A percentile compares a stretch with the other conserved stretches of the same genome.
phyloP scores from a whole-genome alignment of 2,888 invertebrate genomes.

The Zaprionus obscuricornis region DNA sequence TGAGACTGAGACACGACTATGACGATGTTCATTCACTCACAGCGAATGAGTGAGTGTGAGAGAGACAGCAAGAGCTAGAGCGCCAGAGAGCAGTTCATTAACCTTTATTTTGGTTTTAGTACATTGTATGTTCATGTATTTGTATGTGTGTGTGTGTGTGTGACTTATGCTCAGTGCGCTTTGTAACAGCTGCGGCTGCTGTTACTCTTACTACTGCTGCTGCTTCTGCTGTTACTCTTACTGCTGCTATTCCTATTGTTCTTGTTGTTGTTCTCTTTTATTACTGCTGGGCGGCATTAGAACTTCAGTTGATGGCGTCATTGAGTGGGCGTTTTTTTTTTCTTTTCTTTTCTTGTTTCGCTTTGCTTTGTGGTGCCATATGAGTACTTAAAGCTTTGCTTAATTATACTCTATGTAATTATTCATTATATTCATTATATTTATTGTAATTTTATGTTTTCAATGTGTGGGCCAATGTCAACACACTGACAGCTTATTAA shows the following conservation, averaged over 20 bases:
- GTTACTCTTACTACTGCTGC: background rate
- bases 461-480: conserved; percentile 46
- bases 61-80: too few relatives aligned
- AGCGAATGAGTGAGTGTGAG: too few relatives aligned
- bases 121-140: background rate
- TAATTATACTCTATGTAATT: conserved; percentile 58
- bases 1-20: conserved; percentile 41
- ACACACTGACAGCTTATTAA: too few relatives aligned
- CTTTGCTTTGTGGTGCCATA: conserved; percentile 56
- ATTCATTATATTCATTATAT: conserved; percentile 45
- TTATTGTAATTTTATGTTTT: conserved; percentile 24
- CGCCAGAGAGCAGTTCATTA: conserved; percentile 54
- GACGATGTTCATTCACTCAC: conserved; percentile 16
- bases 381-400: conserved; percentile 36
- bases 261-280: conserved; percentile 9
- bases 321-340: conserved; percentile 58
- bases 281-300: conserved; percentile 15
- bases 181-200: conserved; percentile 10
- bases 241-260: conserved; percentile 11
- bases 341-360: conserved; percentile 12
- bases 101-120: conserved; percentile 49
- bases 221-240: background rate
- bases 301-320: conserved; percentile 38
- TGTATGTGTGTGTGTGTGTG: conserved; percentile 11
- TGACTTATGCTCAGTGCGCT: conserved; percentile 34